These are phyloP conservation scores for Shinisaurus crocodilurus DNA, from an alignment of 2,113 vertebrate species.

Conservation along the genomic window DNA sequence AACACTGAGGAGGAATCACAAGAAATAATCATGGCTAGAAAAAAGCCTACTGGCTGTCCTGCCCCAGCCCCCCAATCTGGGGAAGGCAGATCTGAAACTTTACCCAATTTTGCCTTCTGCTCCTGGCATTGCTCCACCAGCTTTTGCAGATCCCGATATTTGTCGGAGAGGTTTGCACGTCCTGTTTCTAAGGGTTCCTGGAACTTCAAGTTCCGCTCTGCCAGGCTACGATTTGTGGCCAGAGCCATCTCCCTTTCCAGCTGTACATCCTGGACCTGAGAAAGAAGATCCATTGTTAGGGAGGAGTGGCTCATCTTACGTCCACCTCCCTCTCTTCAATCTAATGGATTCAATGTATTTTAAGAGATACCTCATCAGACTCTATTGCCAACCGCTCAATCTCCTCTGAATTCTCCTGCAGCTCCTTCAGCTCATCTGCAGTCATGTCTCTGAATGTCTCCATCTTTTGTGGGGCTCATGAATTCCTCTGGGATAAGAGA, in stretches of 20 bases:
- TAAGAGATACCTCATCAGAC: constrained; percentile 33
- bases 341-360: background rate
- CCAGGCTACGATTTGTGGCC: constrained; percentile 93
- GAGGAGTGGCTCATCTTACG: fast-evolving
- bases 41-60: background rate
- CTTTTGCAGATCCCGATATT: constrained; percentile 85
- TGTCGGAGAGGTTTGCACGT: constrained; percentile 81
- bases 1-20: background rate
- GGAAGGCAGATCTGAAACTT: background rate
- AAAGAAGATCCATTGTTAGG: fast-evolving
- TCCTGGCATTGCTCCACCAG: constrained; percentile 76
- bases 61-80: no score
- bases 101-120: constrained; percentile 79
- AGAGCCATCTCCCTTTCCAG: constrained; percentile 94
- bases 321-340: background rate
- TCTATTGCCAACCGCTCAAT: constrained; percentile 67
- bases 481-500: fast-evolving
- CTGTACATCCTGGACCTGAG: constrained; percentile 92
- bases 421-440: constrained; percentile 49
- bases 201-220: constrained; percentile 90
- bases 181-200: constrained; percentile 84
- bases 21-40: background rate
- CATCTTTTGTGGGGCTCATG: constrained; percentile 37
- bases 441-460: constrained; percentile 49
- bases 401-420: constrained; percentile 61